phyloP scores from a whole-genome alignment of 92 coral and sea anemone genomes.

The Parazoanthus atlanticus region DNA sequence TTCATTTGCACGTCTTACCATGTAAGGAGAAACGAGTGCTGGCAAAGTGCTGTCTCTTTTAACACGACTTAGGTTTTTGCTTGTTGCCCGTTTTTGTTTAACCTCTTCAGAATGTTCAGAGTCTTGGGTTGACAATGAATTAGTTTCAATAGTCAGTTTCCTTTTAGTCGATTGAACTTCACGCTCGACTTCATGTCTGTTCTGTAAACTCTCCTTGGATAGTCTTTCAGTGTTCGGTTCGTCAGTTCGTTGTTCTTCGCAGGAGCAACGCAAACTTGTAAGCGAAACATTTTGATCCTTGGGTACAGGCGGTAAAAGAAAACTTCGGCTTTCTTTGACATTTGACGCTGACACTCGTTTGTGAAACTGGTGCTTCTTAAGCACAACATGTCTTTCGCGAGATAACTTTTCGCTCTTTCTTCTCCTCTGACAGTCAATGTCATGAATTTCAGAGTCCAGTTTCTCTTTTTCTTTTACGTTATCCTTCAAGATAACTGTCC shows the following conservation, averaged over 20 bases:
- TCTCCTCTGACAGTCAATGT: slow-evolving; percentile 28
- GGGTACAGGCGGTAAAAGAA: slow-evolving; percentile 15
- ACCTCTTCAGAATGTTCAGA: background rate
- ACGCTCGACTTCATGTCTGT: background rate
- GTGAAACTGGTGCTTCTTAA: slow-evolving; percentile 2
- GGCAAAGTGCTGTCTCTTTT: slow-evolving; percentile 1
- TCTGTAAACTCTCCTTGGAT: background rate
- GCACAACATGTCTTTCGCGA: slow-evolving; percentile 2
- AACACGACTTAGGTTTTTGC: background rate
- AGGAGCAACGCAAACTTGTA: background rate
- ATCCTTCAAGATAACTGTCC: slow-evolving; percentile 39
- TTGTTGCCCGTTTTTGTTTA: slow-evolving; percentile 1
- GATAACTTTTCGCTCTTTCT: slow-evolving; percentile 27
- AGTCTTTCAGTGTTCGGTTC: background rate
- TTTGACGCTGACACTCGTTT: background rate
- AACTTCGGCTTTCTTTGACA: slow-evolving; percentile 10
- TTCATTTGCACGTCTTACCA: background rate
- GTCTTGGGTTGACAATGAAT: background rate
- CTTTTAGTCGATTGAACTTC: background rate
- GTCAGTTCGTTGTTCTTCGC: background rate
- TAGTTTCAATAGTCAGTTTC: background rate
- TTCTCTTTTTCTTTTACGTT: slow-evolving; percentile 22
- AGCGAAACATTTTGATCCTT: background rate
- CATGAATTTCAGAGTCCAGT: slow-evolving; percentile 6
- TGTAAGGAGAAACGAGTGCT: background rate